phyloP scores from a whole-genome alignment of 2,797 vertebrate species.

The Limnodromus scolopaceus region DNA sequence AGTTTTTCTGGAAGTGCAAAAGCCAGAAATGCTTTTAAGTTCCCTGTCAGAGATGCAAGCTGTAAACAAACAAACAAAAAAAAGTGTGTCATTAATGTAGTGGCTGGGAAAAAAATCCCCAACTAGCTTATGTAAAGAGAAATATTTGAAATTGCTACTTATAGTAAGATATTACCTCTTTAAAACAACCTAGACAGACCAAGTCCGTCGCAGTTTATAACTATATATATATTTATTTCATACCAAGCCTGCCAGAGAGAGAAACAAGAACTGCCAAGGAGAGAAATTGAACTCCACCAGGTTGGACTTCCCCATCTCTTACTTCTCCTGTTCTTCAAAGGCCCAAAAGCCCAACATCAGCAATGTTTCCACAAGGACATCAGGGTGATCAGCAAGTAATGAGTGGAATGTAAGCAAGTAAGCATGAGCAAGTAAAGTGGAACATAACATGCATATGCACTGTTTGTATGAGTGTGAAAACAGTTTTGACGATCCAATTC shows the following conservation, averaged over 20 bases:
- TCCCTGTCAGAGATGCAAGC: background rate
- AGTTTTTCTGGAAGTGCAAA: background rate
- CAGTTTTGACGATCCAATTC: background rate
- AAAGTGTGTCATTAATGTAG: rapidly evolving
- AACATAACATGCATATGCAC: rapidly evolving
- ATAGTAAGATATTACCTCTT: background rate
- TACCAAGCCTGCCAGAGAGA: background rate
- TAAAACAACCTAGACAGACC: background rate
- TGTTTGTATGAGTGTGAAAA: background rate
- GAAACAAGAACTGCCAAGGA: background rate
- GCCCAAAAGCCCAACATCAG: background rate
- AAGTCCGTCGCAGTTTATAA: background rate
- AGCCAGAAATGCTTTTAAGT: background rate
- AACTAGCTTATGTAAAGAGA: background rate
- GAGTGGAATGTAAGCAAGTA: background rate
- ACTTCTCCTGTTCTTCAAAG: background rate
- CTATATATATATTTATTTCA: rapidly evolving
- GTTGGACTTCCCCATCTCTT: background rate
- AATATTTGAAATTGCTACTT: background rate
- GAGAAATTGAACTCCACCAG: background rate
- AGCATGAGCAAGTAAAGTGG: background rate
- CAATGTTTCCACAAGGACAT: rapidly evolving
- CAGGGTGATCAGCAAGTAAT: rapidly evolving
- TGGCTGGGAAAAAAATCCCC: background rate
- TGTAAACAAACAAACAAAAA: background rate